Evolutionary conservation across 2,888 invertebrate genomes (phyloP).

Genomic region (Yponomeuta sedellus): DNA sequence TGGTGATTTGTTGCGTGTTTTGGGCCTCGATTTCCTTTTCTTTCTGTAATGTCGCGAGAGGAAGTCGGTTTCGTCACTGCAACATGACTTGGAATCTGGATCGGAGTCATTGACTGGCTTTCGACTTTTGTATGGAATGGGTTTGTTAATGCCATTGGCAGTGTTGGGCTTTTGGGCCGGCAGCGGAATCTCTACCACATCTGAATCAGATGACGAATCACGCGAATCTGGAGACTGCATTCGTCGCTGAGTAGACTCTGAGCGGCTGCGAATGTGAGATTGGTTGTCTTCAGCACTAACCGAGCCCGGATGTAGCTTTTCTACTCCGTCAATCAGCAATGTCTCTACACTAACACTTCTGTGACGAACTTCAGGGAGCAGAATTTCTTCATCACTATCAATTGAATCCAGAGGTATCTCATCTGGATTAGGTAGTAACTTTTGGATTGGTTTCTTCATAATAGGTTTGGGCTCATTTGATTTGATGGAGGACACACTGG

Average conservation of each 20-base stretch:
- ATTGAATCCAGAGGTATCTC: slow-evolving; percentile 48
- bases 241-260: slow-evolving; percentile 40
- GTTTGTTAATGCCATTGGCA: slow-evolving; percentile 14
- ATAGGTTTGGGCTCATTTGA: slow-evolving; percentile 13
- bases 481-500: not conserved
- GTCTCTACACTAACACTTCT: slow-evolving; percentile 60
- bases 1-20: slow-evolving; percentile 35
- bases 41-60: slow-evolving; percentile 57
- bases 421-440: slow-evolving; percentile 54
- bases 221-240: slow-evolving; percentile 36
- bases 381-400: slow-evolving; percentile 47
- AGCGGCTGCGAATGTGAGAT: slow-evolving; percentile 40
- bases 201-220: slow-evolving; percentile 52
- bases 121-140: slow-evolving; percentile 24
- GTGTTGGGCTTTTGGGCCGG: not conserved
- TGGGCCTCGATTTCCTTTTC: slow-evolving; percentile 43
- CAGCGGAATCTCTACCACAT: slow-evolving; percentile 34
- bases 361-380: slow-evolving; percentile 22
- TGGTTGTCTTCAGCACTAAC: slow-evolving; percentile 38
- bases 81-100: slow-evolving; percentile 59
- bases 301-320: slow-evolving; percentile 28
- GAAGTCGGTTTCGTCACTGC: slow-evolving; percentile 63
- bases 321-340: slow-evolving; percentile 37
- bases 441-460: slow-evolving; percentile 26
- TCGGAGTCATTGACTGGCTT: slow-evolving; percentile 44